Percentiles rank a stretch among this genome's conserved stretches.
Conservation (phyloP, 2,888 invertebrate species). For the Conops quadrifasciatus region DNA sequence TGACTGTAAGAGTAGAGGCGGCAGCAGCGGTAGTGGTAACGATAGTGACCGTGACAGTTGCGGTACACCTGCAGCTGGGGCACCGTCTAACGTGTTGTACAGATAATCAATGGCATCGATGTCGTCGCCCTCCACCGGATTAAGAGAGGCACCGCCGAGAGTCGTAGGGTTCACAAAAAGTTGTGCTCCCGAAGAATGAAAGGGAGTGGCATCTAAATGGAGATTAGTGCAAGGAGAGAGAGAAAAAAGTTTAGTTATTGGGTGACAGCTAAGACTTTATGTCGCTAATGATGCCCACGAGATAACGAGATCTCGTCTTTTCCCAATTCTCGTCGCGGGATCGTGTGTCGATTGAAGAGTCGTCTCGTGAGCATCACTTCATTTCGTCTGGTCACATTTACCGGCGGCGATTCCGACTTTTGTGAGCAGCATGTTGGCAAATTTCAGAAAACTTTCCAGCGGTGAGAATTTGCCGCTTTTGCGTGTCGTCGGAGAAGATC, state of each 20-base stretch:
- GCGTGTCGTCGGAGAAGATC: background rate
- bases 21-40: background rate
- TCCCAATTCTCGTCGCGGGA: too few relatives aligned
- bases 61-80: background rate
- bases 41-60: background rate
- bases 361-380: too few relatives aligned
- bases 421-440: constrained; percentile 44
- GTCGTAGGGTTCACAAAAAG: constrained; percentile 25
- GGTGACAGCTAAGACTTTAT: too few relatives aligned
- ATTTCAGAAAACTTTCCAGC: constrained; percentile 40
- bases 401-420: constrained; percentile 44
- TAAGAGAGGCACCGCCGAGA: constrained; percentile 9
- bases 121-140: constrained; percentile 27
- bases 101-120: constrained; percentile 35
- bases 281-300: background rate
- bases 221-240: background rate
- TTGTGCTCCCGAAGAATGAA: constrained; percentile 36
- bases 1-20: constrained; percentile 21
- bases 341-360: too few relatives aligned
- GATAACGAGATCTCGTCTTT: background rate
- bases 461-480: constrained; percentile 35
- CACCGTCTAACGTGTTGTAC: constrained; percentile 30
- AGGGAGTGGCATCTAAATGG: constrained; percentile 29
- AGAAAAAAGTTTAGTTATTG: background rate
- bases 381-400: constrained; percentile 36